Conservation (phyloP, 2,888 invertebrate genomes). For the Stenichneumon culpator region DNA sequence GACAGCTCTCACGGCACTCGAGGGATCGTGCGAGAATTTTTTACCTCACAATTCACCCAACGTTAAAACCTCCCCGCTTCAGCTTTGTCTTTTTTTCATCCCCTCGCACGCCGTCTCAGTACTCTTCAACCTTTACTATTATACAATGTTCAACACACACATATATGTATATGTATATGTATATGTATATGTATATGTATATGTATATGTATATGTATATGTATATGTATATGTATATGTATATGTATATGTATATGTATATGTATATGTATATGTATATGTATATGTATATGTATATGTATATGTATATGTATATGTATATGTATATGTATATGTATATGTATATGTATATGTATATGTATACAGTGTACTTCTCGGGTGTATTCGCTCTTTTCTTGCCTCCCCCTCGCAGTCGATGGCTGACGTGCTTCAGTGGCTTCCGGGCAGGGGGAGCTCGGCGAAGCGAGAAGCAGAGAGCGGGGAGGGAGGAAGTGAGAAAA, state of each 20-base stretch:
- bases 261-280: background rate
- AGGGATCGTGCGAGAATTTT: conserved; percentile 45
- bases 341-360: conserved; percentile 24
- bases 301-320: background rate
- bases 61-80: conserved; percentile 45
- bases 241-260: no score
- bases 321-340: background rate
- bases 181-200: conserved; percentile 38
- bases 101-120: conserved; percentile 45
- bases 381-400: conserved; percentile 50
- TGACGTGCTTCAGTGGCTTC: conserved; percentile 69
- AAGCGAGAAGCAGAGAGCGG: conserved; percentile 58
- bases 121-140: conserved; percentile 36
- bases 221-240: conserved; percentile 25
- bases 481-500: conserved; percentile 65
- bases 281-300: no score
- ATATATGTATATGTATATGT: conserved; percentile 16
- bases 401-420: conserved; percentile 61
- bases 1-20: conserved; percentile 49
- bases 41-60: conserved; percentile 61
- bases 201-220: conserved; percentile 22
- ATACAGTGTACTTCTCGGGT: conserved; percentile 30
- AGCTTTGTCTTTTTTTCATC: conserved; percentile 10
- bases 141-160: conserved; percentile 18
- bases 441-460: conserved; percentile 57